These are phyloP conservation scores for Hypsibius dujardini DNA, from an alignment of 1,140 invertebrate genomes.

Conservation along the genomic window DNA sequence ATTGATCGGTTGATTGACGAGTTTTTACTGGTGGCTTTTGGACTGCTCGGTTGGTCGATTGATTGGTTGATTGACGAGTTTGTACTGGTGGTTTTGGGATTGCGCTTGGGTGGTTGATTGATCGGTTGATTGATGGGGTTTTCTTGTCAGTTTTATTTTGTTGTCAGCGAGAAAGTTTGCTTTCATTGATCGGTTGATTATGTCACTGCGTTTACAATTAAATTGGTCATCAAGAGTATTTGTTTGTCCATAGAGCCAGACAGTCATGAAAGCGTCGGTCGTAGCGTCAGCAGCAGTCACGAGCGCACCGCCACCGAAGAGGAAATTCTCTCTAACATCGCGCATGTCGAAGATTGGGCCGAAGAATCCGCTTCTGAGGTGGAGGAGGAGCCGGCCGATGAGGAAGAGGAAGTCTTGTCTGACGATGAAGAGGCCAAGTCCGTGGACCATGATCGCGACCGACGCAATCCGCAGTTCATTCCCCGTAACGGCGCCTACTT, in stretches of 20 bases:
- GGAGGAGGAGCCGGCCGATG: neutral
- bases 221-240: neutral
- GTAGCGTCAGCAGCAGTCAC: neutral
- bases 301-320: neutral
- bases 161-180: too few relatives aligned
- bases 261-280: too few relatives aligned
- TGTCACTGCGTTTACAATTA: too few relatives aligned
- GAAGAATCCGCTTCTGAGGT: neutral
- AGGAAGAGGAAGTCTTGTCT: neutral
- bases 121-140: too few relatives aligned
- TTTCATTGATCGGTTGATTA: too few relatives aligned
- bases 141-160: too few relatives aligned
- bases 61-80: too few relatives aligned
- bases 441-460: conserved; percentile 1
- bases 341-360: neutral
- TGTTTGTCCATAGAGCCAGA: conserved; percentile 5
- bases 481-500: neutral
- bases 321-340: neutral
- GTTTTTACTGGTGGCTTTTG: too few relatives aligned
- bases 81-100: too few relatives aligned
- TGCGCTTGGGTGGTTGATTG: too few relatives aligned
- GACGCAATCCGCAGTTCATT: conserved; percentile 1
- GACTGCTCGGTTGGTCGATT: too few relatives aligned
- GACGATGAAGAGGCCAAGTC: neutral
- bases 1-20: too few relatives aligned